These are phyloP conservation scores for Thalpophila matura DNA, from an alignment of 2,888 invertebrate genomes.

Conservation along the genomic window DNA sequence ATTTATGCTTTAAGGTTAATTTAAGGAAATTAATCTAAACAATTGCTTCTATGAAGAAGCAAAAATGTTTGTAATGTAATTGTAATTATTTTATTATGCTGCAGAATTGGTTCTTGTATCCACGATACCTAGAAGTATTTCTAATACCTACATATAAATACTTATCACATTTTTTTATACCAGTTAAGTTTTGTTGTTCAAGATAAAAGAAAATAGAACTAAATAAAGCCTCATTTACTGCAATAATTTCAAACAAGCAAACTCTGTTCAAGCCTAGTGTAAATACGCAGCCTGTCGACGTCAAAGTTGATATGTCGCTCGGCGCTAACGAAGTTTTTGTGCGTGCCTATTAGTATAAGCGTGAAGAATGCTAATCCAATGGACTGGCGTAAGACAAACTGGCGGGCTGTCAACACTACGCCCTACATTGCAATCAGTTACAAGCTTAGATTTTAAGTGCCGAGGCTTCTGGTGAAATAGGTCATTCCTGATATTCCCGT, in stretches of 20 bases:
- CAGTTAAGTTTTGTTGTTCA: no score
- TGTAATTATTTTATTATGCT: no score
- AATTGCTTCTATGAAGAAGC: no score
- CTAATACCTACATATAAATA: no score
- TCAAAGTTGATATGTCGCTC: slow-evolving; percentile 44
- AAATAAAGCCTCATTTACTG: slow-evolving; percentile 9
- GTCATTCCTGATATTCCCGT: slow-evolving; percentile 43
- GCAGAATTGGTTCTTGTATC: no score
- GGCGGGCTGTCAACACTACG: slow-evolving; percentile 49
- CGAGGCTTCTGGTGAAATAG: slow-evolving; percentile 37
- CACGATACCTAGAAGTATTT: no score
- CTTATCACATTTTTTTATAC: no score
- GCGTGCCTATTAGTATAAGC: slow-evolving; percentile 48
- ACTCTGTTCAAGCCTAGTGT: slow-evolving; percentile 10
- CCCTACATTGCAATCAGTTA: slow-evolving; percentile 42
- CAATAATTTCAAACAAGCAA: slow-evolving; percentile 41
- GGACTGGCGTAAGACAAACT: slow-evolving; percentile 28
- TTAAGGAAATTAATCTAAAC: no score
- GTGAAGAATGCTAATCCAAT: slow-evolving; percentile 61
- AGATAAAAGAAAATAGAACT: background rate
- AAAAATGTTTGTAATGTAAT: no score
- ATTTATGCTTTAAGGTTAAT: no score
- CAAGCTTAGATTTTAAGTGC: slow-evolving; percentile 42
- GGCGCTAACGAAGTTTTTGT: slow-evolving; percentile 60
- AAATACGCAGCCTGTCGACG: slow-evolving; percentile 35